Conservation (phyloP, 2,888 invertebrate genomes). For the Pharmacophagus antenor region DNA sequence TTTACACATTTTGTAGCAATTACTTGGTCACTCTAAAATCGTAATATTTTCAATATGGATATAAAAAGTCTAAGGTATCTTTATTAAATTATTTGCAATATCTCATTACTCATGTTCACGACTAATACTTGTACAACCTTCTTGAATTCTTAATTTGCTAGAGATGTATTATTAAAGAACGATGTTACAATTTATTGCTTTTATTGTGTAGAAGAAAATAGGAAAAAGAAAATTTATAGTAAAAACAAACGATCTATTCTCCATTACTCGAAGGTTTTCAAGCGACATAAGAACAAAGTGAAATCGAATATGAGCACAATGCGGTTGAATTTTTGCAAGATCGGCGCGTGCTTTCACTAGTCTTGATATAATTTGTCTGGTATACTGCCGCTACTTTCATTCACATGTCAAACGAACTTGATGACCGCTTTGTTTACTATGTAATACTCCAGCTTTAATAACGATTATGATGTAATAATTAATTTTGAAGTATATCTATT, state of each 20-base stretch:
- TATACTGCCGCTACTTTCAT: conserved; percentile 28
- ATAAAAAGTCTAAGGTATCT: no score
- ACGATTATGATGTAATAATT: not conserved
- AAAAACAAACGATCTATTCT: conserved; percentile 26
- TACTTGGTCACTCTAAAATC: no score
- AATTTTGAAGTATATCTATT: not conserved
- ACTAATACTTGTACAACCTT: no score
- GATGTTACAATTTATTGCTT: no score
- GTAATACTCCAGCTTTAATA: not conserved
- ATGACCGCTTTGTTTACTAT: conserved; percentile 1
- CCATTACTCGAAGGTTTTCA: conserved; percentile 44
- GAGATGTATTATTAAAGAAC: no score
- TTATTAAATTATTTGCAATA: no score
- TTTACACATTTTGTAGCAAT: not conserved
- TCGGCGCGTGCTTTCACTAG: conserved; percentile 60
- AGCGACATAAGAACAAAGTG: conserved; percentile 65
- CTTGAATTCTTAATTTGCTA: no score
- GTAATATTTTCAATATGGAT: no score
- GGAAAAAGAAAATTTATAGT: conserved; percentile 3
- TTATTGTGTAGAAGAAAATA: not conserved
- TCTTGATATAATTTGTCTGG: conserved; percentile 40
- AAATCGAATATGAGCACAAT: conserved; percentile 72
- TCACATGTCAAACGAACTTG: conserved; percentile 33
- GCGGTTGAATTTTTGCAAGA: conserved; percentile 62
- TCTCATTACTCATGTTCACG: no score